Base-by-base conservation (phyloP, 2,113 vertebrate genomes). In the Nesospiza acunhae region DNA sequence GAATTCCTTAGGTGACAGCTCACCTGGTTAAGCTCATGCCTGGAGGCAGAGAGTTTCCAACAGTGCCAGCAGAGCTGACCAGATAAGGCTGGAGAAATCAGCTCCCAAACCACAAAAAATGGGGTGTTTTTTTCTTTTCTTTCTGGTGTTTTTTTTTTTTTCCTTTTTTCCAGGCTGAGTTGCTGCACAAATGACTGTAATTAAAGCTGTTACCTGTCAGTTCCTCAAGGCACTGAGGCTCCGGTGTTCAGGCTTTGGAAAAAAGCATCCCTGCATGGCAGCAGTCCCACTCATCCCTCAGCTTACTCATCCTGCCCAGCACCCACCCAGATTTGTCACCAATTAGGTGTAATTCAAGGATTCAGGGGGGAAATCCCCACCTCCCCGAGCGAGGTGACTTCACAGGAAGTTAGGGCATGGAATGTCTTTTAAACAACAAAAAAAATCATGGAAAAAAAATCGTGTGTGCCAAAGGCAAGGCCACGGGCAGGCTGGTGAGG, bases 361-460 rank as follows among this genome's bases (percentile, higher is more conserved):
- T 88, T 47, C 58, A 6, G 89, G 85, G 89, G 89, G 89, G 89
- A 92, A 96, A 91, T 92, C 93, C 37, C 81, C 74, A 84, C 94
- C 84, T 82, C 62, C 87, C 91, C 0, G 69, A 59, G 74, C 60
- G 33, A 28, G 66, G 86, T 90, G 89, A 96, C 77, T 95, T 91
- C 95, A 88, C 67, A 83, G 85, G 62, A 96, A 93, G 70, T 22
- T 50, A 81, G 10, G 47, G 76, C 60, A 33, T 24, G 73, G 86
- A 94, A 84, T 50, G 82, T 20, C 86, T 92, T 67, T 39, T 1
- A 19, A 58, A 31, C 22, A 19, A 35, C 13, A 9, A 46, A 64
- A 64, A 64, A 62, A 33, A 44, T 15, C 35, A 24, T 14, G 35
- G 44, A 15, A 15, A 23, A 23, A 52, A 10, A 47, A 19, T 6